Conservation (phyloP, 64 coral and sea anemone genomes). For the Stichodactyla helianthus region DNA sequence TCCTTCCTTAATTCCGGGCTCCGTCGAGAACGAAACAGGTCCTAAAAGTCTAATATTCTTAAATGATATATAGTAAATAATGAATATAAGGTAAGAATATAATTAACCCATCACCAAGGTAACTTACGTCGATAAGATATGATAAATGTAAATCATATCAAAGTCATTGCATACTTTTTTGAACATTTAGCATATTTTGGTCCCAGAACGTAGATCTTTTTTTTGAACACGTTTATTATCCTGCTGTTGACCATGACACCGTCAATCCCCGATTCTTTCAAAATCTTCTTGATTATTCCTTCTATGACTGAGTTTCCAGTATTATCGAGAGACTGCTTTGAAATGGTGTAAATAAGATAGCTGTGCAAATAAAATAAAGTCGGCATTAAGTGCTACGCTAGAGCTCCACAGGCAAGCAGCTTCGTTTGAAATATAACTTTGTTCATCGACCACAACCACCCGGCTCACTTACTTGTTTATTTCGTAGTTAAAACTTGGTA, state of each 20-base stretch:
- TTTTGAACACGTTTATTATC: constrained; percentile 12
- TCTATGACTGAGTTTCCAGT: background rate
- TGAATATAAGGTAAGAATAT: too few species aligned
- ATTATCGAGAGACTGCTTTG: background rate
- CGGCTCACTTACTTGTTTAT: too few species aligned
- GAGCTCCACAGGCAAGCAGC: background rate
- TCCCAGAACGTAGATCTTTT: constrained; percentile 2
- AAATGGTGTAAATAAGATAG: background rate
- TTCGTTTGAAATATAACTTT: too few species aligned
- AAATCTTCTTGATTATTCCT: background rate
- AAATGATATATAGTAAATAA: too few species aligned
- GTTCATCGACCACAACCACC: too few species aligned
- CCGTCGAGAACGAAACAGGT: too few species aligned
- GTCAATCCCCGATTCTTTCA: background rate
- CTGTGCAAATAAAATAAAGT: background rate
- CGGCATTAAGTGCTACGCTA: background rate
- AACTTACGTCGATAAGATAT: too few species aligned
- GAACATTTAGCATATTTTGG: background rate
- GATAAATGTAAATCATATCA: too few species aligned
- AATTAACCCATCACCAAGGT: too few species aligned
- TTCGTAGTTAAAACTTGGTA: too few species aligned
- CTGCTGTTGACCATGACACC: background rate
- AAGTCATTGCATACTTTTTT: background rate
- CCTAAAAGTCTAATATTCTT: too few species aligned
- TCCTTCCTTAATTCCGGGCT: too few species aligned